Evolutionary conservation across 2,113 vertebrate species (phyloP).

Genomic region (Gadus chalcogrammus): DNA sequence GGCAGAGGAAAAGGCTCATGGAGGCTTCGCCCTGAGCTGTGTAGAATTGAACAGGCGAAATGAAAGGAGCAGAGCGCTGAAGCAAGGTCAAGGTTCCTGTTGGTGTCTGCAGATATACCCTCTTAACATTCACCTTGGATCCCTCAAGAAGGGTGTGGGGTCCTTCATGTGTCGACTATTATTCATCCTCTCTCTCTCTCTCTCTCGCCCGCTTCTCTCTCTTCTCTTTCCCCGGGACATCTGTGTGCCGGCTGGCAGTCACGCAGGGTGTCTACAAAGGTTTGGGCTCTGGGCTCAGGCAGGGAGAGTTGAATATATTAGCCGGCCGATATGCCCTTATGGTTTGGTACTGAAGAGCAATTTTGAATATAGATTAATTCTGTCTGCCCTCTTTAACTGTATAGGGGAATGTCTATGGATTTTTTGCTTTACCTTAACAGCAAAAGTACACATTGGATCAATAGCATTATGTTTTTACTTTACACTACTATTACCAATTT

Average conservation of each 20-base stretch:
- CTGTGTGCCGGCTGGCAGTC: slow-evolving; percentile 23
- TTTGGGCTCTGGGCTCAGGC: slow-evolving; percentile 38
- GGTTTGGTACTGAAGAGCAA: slow-evolving; percentile 7
- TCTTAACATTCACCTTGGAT: slow-evolving; percentile 22
- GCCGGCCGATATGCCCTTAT: slow-evolving; percentile 16
- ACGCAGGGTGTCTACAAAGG: slow-evolving; percentile 23
- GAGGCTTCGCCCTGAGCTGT: slow-evolving; percentile 20
- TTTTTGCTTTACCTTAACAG: not conserved
- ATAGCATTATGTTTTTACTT: no score
- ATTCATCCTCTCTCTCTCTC: slow-evolving; percentile 32
- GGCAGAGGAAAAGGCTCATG: slow-evolving; percentile 5
- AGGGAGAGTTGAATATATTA: slow-evolving; percentile 36
- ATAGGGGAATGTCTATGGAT: not conserved
- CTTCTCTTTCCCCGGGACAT: not conserved
- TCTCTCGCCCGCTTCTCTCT: slow-evolving; percentile 4
- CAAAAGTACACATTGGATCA: not conserved
- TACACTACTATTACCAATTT: no score
- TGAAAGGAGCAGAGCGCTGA: not conserved
- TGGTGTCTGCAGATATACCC: not conserved
- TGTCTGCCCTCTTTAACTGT: not conserved
- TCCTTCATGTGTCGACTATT: slow-evolving; percentile 6
- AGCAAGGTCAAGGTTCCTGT: not conserved
- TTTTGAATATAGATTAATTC: not conserved
- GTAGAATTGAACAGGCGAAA: slow-evolving; percentile 11
- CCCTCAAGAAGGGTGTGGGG: slow-evolving; percentile 3